Evolutionary conservation across 2,888 invertebrate species (phyloP).

Genomic region (Homarus gammarus): DNA sequence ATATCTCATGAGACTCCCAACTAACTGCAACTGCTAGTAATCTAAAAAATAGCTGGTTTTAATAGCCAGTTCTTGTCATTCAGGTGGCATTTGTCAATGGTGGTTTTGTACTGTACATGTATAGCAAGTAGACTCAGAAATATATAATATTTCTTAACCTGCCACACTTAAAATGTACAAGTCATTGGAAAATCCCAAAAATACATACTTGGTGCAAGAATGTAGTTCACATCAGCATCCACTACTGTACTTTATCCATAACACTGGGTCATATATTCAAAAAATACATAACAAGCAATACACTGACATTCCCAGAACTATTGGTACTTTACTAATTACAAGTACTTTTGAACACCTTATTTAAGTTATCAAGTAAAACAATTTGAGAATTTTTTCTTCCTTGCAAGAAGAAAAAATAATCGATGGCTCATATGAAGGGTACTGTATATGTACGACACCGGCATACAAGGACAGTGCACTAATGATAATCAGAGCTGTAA

Average conservation of each 20-base stretch:
- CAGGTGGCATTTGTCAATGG: slow-evolving; percentile 23
- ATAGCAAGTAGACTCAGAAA: slow-evolving; percentile 44
- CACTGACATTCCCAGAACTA: background rate
- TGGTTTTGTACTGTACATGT: slow-evolving; percentile 61
- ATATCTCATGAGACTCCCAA: slow-evolving; percentile 45
- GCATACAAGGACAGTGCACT: background rate
- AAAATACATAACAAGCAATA: slow-evolving; percentile 4
- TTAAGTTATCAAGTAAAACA: background rate
- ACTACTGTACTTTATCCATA: background rate
- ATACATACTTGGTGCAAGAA: slow-evolving; percentile 12
- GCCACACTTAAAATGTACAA: slow-evolving; percentile 44
- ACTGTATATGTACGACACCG: background rate
- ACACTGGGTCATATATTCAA: background rate
- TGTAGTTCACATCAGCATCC: background rate
- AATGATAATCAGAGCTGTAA: background rate
- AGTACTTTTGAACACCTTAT: slow-evolving; percentile 17
- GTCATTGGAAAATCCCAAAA: slow-evolving; percentile 17
- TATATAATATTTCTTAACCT: slow-evolving; percentile 52
- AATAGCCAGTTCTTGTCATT: slow-evolving; percentile 54
- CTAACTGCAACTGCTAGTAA: slow-evolving; percentile 23
- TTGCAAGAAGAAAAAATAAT: background rate
- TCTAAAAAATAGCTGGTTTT: slow-evolving; percentile 55
- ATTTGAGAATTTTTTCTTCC: too few species aligned
- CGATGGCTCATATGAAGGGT: background rate
- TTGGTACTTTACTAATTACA: background rate